Evolutionary conservation across 2,888 invertebrate genomes (phyloP).

Genomic region (Harmothoe impar): DNA sequence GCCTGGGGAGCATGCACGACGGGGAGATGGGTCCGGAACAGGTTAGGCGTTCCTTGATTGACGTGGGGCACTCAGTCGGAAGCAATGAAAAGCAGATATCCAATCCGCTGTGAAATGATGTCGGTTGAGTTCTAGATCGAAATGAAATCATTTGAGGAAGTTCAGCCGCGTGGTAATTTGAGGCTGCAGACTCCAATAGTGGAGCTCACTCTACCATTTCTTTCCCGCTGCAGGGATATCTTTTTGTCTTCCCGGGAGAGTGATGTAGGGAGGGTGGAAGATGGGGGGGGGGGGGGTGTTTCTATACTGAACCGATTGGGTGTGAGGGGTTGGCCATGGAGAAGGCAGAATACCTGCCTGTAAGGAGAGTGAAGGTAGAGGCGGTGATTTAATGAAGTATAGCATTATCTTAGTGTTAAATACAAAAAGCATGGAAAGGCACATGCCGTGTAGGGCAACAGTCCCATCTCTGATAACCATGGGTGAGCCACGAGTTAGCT

Average conservation of each 20-base stretch:
- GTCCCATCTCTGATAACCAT: no score
- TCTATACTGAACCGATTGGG: background rate
- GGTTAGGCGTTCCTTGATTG: slow-evolving; percentile 32
- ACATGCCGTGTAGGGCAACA: no score
- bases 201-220: background rate
- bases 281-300: background rate
- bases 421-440: no score
- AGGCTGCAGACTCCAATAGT: background rate
- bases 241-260: background rate
- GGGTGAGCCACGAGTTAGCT: no score
- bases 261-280: no score
- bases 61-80: slow-evolving; percentile 28
- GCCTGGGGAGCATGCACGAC: background rate
- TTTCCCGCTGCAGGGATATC: background rate
- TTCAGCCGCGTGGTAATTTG: slow-evolving; percentile 52
- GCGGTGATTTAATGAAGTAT: no score
- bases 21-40: slow-evolving; percentile 4
- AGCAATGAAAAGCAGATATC: slow-evolving; percentile 49
- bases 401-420: no score
- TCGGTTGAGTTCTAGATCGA: slow-evolving; percentile 34
- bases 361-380: background rate
- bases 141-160: slow-evolving; percentile 51
- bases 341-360: background rate
- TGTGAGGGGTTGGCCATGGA: no score
- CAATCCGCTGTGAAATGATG: slow-evolving; percentile 50